These are phyloP conservation scores for Adela reaumurella DNA, from an alignment of 2,888 invertebrate genomes.

Conservation along the genomic window DNA sequence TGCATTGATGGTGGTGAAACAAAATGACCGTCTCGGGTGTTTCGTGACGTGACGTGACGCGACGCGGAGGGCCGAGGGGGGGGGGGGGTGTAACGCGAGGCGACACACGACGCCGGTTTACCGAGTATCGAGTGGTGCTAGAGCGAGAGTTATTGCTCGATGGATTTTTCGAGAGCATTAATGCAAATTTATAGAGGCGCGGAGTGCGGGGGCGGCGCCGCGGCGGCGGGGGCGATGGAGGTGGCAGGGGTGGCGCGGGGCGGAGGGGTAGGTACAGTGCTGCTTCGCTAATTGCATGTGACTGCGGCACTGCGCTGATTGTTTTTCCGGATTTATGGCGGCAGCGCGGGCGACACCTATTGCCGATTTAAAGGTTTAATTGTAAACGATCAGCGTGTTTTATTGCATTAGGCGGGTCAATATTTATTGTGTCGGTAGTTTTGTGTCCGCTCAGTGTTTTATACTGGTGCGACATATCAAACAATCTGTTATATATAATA, in stretches of 20 bases:
- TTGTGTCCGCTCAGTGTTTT: too few relatives aligned
- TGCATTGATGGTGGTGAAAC: too few relatives aligned
- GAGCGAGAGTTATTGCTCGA: slow-evolving; percentile 45
- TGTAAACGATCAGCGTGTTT: slow-evolving; percentile 55
- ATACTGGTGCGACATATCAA: too few relatives aligned
- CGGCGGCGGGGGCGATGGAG: not conserved
- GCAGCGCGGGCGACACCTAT: slow-evolving; percentile 38
- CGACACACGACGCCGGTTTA: not conserved
- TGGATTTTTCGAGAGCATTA: slow-evolving; percentile 56
- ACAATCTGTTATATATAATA: too few relatives aligned
- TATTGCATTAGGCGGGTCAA: slow-evolving; percentile 47
- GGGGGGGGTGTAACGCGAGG: too few relatives aligned
- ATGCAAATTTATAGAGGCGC: slow-evolving; percentile 55
- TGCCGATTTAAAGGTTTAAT: slow-evolving; percentile 58
- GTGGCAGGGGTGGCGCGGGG: not conserved
- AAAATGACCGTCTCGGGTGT: too few relatives aligned
- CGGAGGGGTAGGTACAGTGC: not conserved
- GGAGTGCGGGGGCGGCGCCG: slow-evolving; percentile 17
- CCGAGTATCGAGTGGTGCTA: slow-evolving; percentile 13
- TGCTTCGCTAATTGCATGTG: slow-evolving; percentile 46
- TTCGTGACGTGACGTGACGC: too few relatives aligned
- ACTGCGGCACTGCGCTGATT: slow-evolving; percentile 47
- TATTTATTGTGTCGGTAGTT: too few relatives aligned
- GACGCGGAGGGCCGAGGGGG: too few relatives aligned
- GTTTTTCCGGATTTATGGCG: slow-evolving; percentile 51